Evolutionary conservation across 2,888 invertebrate species (phyloP), one percentile per base, ranked within the genome.

Genomic region (Piscicola geometra): DNA sequence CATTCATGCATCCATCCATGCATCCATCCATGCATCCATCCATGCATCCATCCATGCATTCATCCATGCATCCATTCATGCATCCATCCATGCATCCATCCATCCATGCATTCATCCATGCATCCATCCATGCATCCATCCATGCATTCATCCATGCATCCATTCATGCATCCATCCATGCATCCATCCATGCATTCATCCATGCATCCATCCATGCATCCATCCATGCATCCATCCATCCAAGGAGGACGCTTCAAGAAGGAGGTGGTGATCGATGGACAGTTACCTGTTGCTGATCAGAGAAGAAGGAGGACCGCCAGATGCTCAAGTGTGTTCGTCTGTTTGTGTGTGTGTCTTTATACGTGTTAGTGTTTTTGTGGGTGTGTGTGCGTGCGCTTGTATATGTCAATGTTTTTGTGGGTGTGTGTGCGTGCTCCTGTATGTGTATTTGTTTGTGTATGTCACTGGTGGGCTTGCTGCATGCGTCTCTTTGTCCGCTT

Each of bases 301-400:
- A 80, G 98, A 99, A 87, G 98, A 99, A 88, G 98, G 97, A 60
- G 94, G 95, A 52, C 90, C 93, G 28, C 97, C 97, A 56, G 97
- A 98, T 87, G 89, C 93, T 88, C 96, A 97, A 91, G 96, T 97
- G 86, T 86, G 86, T 82, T 15, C 15, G 1, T 12, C 2, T 50
- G 2, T n/a, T 68, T 35, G 35, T 41, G 30, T 3, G n/a, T 41
- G 47, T 18, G 21, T 36, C 25, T 68, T 3, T 30, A 3, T 1
- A 0, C 21, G 33, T 30, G 28, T 30, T 18, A 15, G 25, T 28
- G 33, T 21, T 21, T 30, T 35, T 41, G 36, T 28, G n/a, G 15
- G 70, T 12, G 9, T 30, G 5, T 47, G 50, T 28, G 30, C 30
- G 21, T 47, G 28, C 30, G 0, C n/a, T 36, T n/a, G 30, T 36